phyloP scores from a whole-genome alignment of 2,888 invertebrate genomes.

The Polymixis flavicincta region DNA sequence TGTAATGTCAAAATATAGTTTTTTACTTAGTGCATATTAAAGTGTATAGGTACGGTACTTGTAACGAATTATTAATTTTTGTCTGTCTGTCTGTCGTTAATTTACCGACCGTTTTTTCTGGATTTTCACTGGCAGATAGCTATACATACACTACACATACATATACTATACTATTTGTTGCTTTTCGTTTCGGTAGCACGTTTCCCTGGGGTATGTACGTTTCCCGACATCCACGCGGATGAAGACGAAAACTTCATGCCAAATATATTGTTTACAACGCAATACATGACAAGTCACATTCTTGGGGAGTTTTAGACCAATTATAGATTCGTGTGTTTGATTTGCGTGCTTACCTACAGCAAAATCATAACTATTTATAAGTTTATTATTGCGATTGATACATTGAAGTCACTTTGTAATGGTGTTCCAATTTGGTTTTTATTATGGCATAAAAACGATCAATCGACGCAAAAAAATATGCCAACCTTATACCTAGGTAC shows the following conservation, averaged over 20 bases:
- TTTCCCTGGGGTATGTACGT: no score
- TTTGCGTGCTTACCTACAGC: neutral
- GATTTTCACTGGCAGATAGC: no score
- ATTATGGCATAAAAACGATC: neutral
- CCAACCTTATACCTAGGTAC: neutral
- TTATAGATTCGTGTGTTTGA: conserved; percentile 14
- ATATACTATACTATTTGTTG: no score
- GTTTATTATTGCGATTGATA: neutral
- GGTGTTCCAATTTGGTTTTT: neutral
- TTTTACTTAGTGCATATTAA: no score
- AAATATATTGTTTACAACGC: neutral
- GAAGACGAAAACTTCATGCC: neutral
- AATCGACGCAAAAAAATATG: neutral
- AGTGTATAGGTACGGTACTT: no score
- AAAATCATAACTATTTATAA: conserved; percentile 11
- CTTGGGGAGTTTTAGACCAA: neutral
- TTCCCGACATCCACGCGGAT: no score
- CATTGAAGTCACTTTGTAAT: neutral
- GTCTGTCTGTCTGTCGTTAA: no score
- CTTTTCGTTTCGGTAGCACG: no score
- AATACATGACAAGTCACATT: conserved; percentile 21
- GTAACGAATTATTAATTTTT: no score
- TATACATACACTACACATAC: no score
- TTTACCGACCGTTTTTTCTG: no score
- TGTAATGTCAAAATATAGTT: no score